Percentiles rank a stretch among this genome's conserved stretches.
phyloP scores from a whole-genome alignment of 2,113 vertebrate species.

The Nothocercus julius region DNA sequence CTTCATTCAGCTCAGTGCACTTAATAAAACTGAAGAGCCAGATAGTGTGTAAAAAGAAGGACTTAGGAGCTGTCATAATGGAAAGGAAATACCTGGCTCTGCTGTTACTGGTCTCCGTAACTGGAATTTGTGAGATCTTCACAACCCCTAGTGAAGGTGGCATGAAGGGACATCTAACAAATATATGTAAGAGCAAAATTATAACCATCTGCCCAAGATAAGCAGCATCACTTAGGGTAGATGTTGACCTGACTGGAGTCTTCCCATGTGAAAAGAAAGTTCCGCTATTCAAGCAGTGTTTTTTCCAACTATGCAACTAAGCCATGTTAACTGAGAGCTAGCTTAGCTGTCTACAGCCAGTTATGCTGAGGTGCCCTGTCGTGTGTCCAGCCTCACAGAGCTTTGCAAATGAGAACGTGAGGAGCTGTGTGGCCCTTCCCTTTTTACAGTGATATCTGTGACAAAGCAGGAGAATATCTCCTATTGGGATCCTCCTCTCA shows the following conservation, averaged over 20 bases:
- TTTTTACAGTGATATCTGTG: background rate
- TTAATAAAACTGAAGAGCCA: slow-evolving; percentile 34
- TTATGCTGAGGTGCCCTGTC: background rate
- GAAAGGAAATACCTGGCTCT: background rate
- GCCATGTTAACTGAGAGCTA: background rate
- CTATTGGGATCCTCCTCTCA: background rate
- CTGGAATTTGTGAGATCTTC: background rate
- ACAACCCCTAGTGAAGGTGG: background rate
- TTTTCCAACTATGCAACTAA: background rate
- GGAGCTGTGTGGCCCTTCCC: background rate
- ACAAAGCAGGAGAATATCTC: background rate
- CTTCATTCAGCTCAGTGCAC: slow-evolving; percentile 10
- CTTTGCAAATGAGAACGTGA: background rate
- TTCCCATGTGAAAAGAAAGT: background rate
- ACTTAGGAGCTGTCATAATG: background rate
- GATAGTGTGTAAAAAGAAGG: slow-evolving; percentile 14
- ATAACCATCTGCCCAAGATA: background rate
- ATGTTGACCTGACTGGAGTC: background rate
- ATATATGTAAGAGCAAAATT: background rate
- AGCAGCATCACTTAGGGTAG: background rate
- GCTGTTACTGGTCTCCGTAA: background rate
- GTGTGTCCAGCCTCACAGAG: background rate
- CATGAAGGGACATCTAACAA: background rate
- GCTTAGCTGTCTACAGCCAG: background rate
- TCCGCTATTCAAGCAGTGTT: background rate